Percentiles rank a stretch among this genome's conserved stretches.
Evolutionary conservation across 2,113 vertebrate species (phyloP).

Genomic region (Eclectus roratus): DNA sequence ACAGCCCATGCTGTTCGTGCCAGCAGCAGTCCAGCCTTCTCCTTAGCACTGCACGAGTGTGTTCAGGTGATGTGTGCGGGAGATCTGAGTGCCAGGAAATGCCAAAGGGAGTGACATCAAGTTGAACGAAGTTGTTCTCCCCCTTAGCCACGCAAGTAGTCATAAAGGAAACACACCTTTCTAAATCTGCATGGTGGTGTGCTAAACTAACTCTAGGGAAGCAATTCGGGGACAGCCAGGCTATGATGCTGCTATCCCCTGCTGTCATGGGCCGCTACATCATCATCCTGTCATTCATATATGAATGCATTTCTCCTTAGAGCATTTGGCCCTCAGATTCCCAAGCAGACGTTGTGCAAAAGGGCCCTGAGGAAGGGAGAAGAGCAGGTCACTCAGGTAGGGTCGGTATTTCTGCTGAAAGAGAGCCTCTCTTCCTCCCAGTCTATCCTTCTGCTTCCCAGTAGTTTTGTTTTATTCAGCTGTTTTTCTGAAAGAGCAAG

Average conservation of each 20-base stretch:
- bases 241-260: background rate
- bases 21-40: background rate
- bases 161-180: background rate
- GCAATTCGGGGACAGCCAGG: background rate
- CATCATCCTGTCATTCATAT: background rate
- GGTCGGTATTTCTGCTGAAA: background rate
- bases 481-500: background rate
- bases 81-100: background rate
- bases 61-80: background rate
- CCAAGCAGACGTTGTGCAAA: background rate
- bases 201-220: background rate
- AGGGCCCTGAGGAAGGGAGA: background rate
- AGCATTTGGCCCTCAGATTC: background rate
- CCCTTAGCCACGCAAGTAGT: background rate
- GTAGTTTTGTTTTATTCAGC: background rate
- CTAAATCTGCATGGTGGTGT: background rate
- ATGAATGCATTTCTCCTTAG: background rate
- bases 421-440: background rate
- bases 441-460: background rate
- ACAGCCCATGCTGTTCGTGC: background rate
- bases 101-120: accelerated
- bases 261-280: background rate
- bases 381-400: background rate
- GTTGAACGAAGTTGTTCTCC: background rate
- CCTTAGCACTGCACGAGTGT: background rate